Percentiles rank a stretch among this genome's conserved stretches.
phyloP scores from a whole-genome alignment of 2,888 invertebrate genomes.

The Tribolium freemani region DNA sequence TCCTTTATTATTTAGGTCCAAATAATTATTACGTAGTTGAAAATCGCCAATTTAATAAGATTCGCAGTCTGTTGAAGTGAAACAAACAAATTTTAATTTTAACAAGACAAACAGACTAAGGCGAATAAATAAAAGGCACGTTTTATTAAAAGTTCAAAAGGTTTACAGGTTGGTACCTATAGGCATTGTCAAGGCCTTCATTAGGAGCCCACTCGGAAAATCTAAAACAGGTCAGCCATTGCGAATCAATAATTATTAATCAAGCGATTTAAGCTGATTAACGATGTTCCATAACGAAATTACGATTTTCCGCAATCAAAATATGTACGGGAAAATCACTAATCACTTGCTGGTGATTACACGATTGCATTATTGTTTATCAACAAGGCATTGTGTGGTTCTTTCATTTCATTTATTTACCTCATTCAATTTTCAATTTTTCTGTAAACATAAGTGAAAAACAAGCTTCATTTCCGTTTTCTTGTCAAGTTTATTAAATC shows the following conservation, averaged over 20 bases:
- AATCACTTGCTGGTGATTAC: too few relatives aligned
- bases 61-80: neutral
- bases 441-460: too few relatives aligned
- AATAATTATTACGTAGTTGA: too few relatives aligned
- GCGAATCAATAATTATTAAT: constrained; percentile 5
- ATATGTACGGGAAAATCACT: neutral
- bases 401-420: too few relatives aligned
- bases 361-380: constrained; percentile 14
- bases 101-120: neutral
- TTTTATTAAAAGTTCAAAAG: neutral
- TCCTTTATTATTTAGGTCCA: too few relatives aligned
- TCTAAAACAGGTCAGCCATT: constrained; percentile 5
- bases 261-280: neutral
- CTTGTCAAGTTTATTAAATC: too few relatives aligned
- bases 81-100: neutral
- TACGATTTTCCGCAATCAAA: neutral
- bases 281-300: neutral
- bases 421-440: too few relatives aligned
- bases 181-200: neutral
- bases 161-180: neutral
- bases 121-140: neutral
- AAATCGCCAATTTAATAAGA: neutral
- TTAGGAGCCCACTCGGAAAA: constrained; percentile 4
- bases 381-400: neutral
- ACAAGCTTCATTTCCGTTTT: too few relatives aligned